Percentiles rank a stretch among this genome's conserved stretches.
Conservation (phyloP, 2,797 vertebrate genomes). For the Numenius phaeopus region DNA sequence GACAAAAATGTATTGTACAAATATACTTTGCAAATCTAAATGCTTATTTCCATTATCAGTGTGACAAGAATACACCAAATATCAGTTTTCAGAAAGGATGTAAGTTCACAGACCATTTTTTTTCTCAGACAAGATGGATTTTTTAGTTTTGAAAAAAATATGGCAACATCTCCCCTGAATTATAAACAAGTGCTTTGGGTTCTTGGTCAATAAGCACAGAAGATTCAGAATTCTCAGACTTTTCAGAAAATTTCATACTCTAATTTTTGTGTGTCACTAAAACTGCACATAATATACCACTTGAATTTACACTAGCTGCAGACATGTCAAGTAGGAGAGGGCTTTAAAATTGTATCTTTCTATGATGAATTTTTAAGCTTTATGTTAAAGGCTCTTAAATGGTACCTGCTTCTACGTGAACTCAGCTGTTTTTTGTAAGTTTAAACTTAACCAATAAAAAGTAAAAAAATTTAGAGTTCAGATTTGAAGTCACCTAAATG, state of each 20-base stretch:
- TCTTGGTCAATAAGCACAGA: neutral
- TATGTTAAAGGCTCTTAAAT: neutral
- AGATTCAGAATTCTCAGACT: neutral
- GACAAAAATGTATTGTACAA: neutral
- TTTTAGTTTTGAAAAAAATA: neutral
- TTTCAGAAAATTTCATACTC: neutral
- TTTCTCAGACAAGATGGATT: neutral
- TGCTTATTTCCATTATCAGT: neutral
- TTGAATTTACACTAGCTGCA: neutral
- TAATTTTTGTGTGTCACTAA: neutral
- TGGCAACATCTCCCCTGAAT: neutral
- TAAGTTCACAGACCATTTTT: neutral
- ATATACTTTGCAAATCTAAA: neutral
- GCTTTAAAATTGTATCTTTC: neutral
- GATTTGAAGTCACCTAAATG: fast-evolving
- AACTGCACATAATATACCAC: neutral
- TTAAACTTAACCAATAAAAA: neutral
- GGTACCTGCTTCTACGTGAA: neutral
- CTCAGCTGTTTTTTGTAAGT: neutral
- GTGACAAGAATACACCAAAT: neutral
- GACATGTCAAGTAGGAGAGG: neutral
- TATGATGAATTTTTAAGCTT: neutral
- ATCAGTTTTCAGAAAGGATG: neutral
- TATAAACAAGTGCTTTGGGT: neutral
- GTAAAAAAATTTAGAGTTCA: neutral